Conservation (phyloP, 2,888 invertebrate species). For the Sphaerophoria rueppellii region DNA sequence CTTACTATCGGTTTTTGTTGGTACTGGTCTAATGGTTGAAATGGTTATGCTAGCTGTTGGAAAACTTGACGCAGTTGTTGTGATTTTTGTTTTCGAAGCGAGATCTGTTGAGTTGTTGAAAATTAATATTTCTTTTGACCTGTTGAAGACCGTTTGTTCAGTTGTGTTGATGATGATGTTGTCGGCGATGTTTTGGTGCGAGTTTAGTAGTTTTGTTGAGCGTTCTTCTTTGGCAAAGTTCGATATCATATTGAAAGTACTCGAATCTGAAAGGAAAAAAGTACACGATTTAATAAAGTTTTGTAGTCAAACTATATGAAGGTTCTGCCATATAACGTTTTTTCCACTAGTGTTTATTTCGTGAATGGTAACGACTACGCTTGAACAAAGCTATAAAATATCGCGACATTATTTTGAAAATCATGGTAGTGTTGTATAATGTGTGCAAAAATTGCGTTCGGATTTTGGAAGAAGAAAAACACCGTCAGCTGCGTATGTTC, state of each 20-base stretch:
- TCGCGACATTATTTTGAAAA: no score
- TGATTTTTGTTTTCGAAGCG: constrained; percentile 17
- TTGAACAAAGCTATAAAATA: no score
- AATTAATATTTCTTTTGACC: neutral
- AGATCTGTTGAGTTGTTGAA: constrained; percentile 24
- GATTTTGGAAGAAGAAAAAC: no score
- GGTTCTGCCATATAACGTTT: no score
- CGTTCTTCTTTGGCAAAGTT: constrained; percentile 29
- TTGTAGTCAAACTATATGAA: no score
- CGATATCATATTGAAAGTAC: constrained; percentile 21
- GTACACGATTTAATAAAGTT: neutral
- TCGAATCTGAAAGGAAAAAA: constrained; percentile 44
- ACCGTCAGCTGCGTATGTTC: no score
- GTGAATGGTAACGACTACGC: no score
- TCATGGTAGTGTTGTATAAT: no score
- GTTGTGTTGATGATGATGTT: constrained; percentile 27
- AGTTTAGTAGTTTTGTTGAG: constrained; percentile 23
- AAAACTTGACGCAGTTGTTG: constrained; percentile 30
- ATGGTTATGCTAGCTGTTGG: constrained; percentile 47
- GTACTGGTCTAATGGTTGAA: constrained; percentile 75
- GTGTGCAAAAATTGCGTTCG: no score
- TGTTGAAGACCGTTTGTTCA: constrained; percentile 18
- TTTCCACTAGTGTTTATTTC: no score
- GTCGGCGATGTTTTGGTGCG: neutral
- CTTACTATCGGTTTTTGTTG: constrained; percentile 79